Base-by-base conservation (phyloP, 2,797 vertebrate genomes). In the Phalanger gymnotis region DNA sequence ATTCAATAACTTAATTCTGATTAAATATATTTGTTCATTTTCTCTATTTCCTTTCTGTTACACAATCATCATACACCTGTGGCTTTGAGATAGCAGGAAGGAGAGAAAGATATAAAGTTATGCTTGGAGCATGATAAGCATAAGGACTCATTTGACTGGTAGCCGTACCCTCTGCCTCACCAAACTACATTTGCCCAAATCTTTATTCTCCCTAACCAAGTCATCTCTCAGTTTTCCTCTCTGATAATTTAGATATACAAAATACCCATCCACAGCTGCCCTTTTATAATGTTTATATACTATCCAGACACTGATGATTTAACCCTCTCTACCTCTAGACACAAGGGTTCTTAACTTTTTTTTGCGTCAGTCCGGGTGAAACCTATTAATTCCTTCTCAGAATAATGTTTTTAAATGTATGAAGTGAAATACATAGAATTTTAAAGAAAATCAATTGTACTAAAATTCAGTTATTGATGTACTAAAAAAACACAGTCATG, bases 211-310 rank as follows among this genome's bases (percentile, higher is more conserved):
- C 40, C 22, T 81, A 22, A 81, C n/a, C n/a, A 47, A 47, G 51
- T 25, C 61, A n/a, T 11, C 61, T 94, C 55, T 40, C 93, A 52
- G 9, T 92, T 58, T 53, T 97, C 7, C n/a, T 94, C 56, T 40
- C 40, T 40, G 73, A 95, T 92, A 92, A n/a, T 92, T 14, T 92
- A 94, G 93, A 92, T 7, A 53, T 12, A 66, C 90, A 87, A 96
- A 94, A 52, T 57, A 7, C n/a, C n/a, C 73, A 94, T 47, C 81
- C 94, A 52, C 52, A 91, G 61, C 91, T 95, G 94, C 47, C 95
- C 10, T 90, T 89, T 31, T 57, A 92, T 89, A 90, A 54, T 57
- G 13, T 40, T 55, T 34, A 54, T 56, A 89, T 93, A 47, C 47
- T 81, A 56, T 16, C 93, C 91, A 92, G 19, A 92, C n/a, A 7